A percentile compares a stretch with the other conserved stretches of the same genome.
Evolutionary conservation across 2,888 invertebrate genomes (phyloP).

Genomic region (Diploptera punctata): DNA sequence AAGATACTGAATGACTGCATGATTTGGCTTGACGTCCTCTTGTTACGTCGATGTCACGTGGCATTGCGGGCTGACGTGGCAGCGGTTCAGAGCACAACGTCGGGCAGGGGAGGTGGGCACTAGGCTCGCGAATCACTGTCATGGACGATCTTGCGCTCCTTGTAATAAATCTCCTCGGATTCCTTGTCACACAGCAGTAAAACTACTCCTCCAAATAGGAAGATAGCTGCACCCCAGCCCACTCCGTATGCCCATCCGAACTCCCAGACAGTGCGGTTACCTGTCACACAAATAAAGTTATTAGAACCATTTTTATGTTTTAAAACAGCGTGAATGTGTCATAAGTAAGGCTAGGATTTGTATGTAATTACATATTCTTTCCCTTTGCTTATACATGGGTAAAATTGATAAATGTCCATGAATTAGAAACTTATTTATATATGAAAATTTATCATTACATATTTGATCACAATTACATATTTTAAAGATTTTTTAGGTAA

Average conservation of each 20-base stretch:
- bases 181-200: constrained; percentile 96
- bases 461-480: too few species aligned
- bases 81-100: constrained; percentile 65
- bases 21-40: too few species aligned
- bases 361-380: too few species aligned
- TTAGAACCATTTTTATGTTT: too few species aligned
- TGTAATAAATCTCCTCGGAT: constrained; percentile 97
- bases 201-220: constrained; percentile 92
- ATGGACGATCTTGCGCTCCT: constrained; percentile 90
- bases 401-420: too few species aligned
- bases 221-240: constrained; percentile 97
- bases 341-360: too few species aligned
- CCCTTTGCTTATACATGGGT: too few species aligned
- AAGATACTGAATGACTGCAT: too few species aligned
- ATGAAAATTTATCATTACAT: too few species aligned
- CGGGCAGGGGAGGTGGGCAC: constrained; percentile 74
- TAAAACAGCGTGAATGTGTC: too few species aligned
- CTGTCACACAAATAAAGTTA: constrained; percentile 62
- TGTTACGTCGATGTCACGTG: constrained; percentile 13
- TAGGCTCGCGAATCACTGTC: constrained; percentile 63
- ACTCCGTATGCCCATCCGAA: constrained; percentile 99
- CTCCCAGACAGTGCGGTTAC: constrained; percentile 92
- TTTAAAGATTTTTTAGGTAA: too few species aligned
- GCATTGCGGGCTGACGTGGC: not conserved
- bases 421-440: too few species aligned